A percentile compares a stretch with the other conserved stretches of the same genome.
Conservation (phyloP, 2,888 invertebrate species). For the Drosophila vallismaia region DNA sequence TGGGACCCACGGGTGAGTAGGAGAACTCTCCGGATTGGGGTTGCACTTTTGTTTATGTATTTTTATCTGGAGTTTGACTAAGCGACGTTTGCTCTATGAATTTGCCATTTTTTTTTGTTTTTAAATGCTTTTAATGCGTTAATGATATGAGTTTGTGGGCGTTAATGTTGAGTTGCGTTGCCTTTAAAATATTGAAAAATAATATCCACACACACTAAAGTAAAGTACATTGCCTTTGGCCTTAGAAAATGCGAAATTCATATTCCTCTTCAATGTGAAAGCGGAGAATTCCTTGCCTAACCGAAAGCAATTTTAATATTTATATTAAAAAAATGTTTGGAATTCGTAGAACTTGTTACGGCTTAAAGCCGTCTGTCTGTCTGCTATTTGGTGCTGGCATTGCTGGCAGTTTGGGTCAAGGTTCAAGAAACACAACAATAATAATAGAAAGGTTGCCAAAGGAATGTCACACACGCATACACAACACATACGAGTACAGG, state of each 20-base stretch:
- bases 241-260: neutral
- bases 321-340: neutral
- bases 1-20: conserved; percentile 56
- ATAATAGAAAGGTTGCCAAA: conserved; percentile 29
- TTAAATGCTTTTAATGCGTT: conserved; percentile 31
- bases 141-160: conserved; percentile 8
- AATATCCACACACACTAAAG: conserved; percentile 6
- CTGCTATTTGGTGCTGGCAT: conserved; percentile 23
- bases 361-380: conserved; percentile 7
- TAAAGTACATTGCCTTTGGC: no score
- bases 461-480: conserved; percentile 35
- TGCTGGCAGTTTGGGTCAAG: conserved; percentile 66
- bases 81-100: conserved; percentile 36
- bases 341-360: neutral
- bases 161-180: conserved; percentile 26
- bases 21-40: neutral
- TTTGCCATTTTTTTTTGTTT: conserved; percentile 31
- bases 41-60: conserved; percentile 28
- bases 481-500: conserved; percentile 15
- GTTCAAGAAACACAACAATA: conserved; percentile 35
- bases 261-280: neutral
- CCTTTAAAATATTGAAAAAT: neutral
- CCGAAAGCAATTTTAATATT: neutral
- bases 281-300: neutral
- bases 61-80: conserved; percentile 36